phyloP scores from a whole-genome alignment of 2,888 invertebrate genomes.

The Sericinus montela region DNA sequence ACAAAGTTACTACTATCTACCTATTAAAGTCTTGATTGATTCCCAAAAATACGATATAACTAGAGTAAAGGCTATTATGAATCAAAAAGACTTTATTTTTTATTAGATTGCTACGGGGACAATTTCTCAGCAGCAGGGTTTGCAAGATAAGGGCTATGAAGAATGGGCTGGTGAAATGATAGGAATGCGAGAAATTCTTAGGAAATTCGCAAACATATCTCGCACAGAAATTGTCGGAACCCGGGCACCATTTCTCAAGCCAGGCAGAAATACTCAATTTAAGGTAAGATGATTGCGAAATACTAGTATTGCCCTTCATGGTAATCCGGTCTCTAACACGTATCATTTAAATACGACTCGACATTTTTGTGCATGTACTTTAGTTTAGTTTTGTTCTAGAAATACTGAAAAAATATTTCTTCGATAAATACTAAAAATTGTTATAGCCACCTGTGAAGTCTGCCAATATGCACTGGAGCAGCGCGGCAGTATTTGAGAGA shows the following conservation, averaged over 20 bases:
- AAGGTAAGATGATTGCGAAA: constrained; percentile 76
- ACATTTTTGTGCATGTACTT: constrained; percentile 3
- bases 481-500: too few species aligned
- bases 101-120: constrained; percentile 79
- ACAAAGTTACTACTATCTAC: too few species aligned
- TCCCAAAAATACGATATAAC: too few species aligned
- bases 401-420: too few species aligned
- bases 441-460: too few species aligned
- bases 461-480: too few species aligned
- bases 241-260: constrained; percentile 93
- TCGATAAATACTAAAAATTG: too few species aligned
- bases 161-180: constrained; percentile 97
- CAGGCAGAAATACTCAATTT: constrained; percentile 95
- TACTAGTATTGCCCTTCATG: constrained; percentile 11
- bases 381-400: too few species aligned
- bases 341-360: background rate
- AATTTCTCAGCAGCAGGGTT: constrained; percentile 85
- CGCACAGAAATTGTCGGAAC: constrained; percentile 91
- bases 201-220: constrained; percentile 89
- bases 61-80: too few species aligned
- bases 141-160: constrained; percentile 94
- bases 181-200: constrained; percentile 93
- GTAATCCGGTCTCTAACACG: constrained; percentile 2
- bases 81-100: background rate
- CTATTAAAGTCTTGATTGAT: too few species aligned